These are phyloP conservation scores for Synanthedon formicaeformis DNA, from an alignment of 2,888 invertebrate genomes.

Conservation along the genomic window DNA sequence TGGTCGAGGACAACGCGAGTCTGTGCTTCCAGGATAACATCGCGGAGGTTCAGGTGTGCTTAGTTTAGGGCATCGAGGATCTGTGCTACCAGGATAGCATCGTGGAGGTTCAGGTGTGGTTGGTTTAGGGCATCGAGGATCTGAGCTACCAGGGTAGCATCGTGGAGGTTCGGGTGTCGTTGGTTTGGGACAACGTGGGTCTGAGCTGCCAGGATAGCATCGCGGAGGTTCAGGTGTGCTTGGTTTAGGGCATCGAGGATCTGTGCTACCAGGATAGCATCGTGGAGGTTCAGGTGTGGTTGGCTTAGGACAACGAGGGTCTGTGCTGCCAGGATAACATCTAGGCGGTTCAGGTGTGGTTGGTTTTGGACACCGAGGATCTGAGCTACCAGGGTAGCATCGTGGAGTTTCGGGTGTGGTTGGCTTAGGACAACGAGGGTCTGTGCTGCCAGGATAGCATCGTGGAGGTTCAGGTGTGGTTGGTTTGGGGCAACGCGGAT, in stretches of 20 bases:
- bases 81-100: too few species aligned
- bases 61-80: too few species aligned
- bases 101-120: too few species aligned
- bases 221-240: conserved; percentile 16
- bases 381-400: conserved; percentile 15
- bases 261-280: conserved; percentile 16
- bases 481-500: conserved; percentile 7
- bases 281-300: conserved; percentile 17
- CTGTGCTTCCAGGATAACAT: too few species aligned
- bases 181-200: conserved; percentile 20
- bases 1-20: too few species aligned
- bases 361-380: conserved; percentile 29
- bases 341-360: conserved; percentile 17
- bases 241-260: conserved; percentile 16
- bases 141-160: too few species aligned
- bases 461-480: conserved; percentile 12
- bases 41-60: too few species aligned
- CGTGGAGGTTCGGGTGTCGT: conserved; percentile 8
- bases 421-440: conserved; percentile 22
- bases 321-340: conserved; percentile 12
- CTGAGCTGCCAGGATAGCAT: conserved; percentile 22
- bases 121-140: too few species aligned
- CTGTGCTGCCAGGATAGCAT: conserved; percentile 22
- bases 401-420: conserved; percentile 15
- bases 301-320: conserved; percentile 21